Conservation (phyloP, 2,797 vertebrate species). For the Anniella stebbinsi region DNA sequence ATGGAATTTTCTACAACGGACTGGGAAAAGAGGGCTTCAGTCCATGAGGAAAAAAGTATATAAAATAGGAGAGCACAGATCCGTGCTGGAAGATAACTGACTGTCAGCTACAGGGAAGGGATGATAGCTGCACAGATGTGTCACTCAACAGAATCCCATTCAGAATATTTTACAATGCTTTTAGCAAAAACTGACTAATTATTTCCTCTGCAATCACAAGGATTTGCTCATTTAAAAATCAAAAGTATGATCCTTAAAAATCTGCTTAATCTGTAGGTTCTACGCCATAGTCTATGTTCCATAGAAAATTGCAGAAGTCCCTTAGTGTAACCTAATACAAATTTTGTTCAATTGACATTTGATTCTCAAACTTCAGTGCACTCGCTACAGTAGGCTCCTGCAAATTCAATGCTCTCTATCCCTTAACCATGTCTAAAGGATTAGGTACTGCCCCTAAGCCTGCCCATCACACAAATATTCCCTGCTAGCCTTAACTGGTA, state of each 20-base stretch:
- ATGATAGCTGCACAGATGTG: neutral
- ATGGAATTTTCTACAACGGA: neutral
- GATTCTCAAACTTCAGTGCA: conserved; percentile 3
- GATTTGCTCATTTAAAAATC: neutral
- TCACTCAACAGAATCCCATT: neutral
- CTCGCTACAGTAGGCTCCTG: neutral
- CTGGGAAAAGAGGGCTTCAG: neutral
- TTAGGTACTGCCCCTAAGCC: neutral
- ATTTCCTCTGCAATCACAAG: neutral
- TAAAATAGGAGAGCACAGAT: neutral
- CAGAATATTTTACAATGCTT: neutral
- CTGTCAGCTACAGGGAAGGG: neutral
- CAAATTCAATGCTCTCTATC: neutral
- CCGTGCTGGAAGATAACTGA: neutral
- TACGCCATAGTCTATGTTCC: neutral
- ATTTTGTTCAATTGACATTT: conserved; percentile 10
- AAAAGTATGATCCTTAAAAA: neutral
- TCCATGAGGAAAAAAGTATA: neutral
- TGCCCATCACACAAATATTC: neutral
- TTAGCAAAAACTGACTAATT: neutral
- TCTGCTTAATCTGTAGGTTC: neutral
- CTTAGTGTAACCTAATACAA: neutral
- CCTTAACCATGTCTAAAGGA: neutral
- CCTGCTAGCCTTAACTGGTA: neutral
- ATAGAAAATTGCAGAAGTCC: neutral